phyloP scores from a whole-genome alignment of 2,888 invertebrate species.

The Limnephilus auricula region DNA sequence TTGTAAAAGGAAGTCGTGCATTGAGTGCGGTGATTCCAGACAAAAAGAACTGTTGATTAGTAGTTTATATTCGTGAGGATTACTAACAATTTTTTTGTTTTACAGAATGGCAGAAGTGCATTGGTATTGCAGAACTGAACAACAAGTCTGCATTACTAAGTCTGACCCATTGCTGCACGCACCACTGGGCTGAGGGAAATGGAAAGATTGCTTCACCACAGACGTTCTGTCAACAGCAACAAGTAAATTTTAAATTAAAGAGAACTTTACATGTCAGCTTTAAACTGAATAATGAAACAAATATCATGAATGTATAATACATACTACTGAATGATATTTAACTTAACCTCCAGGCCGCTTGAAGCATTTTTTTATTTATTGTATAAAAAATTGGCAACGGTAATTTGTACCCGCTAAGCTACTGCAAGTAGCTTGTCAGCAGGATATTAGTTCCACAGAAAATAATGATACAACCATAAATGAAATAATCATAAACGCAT shows the following conservation, averaged over 20 bases:
- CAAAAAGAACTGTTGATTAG: too few relatives aligned
- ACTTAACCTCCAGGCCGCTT: too few relatives aligned
- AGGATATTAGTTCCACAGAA: too few relatives aligned
- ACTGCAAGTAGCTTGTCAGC: too few relatives aligned
- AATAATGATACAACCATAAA: too few relatives aligned
- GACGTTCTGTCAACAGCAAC: slow-evolving; percentile 77
- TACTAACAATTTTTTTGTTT: background rate
- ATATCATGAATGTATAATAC: background rate
- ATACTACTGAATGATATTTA: too few relatives aligned
- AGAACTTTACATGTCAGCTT: background rate
- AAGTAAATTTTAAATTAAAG: slow-evolving; percentile 70
- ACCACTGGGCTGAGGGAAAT: slow-evolving; percentile 77
- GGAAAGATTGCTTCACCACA: slow-evolving; percentile 78
- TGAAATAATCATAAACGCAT: too few relatives aligned
- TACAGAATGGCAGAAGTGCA: slow-evolving; percentile 80
- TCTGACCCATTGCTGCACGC: slow-evolving; percentile 75
- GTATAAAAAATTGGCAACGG: too few relatives aligned
- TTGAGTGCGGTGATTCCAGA: too few relatives aligned
- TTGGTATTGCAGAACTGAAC: slow-evolving; percentile 71
- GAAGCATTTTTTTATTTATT: too few relatives aligned
- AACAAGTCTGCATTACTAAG: slow-evolving; percentile 76
- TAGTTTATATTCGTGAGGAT: background rate
- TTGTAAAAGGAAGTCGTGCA: too few relatives aligned
- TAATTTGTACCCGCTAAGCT: too few relatives aligned
- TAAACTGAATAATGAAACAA: background rate